Evolutionary conservation across 1,140 invertebrate species (phyloP).

Genomic region (Saccostrea glomerata): DNA sequence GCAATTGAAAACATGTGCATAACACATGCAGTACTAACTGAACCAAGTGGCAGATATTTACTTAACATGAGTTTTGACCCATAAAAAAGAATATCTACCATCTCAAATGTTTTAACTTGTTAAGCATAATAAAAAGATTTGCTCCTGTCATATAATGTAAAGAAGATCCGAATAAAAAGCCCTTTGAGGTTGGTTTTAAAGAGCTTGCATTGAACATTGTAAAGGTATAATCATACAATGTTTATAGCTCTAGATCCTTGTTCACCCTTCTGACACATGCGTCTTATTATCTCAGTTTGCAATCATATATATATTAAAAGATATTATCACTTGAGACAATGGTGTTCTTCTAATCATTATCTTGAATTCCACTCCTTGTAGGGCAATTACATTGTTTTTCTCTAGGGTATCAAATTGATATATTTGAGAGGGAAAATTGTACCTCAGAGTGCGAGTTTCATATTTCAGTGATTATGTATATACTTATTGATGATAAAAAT

Average conservation of each 20-base stretch:
- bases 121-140: not conserved
- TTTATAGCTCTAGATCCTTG: not conserved
- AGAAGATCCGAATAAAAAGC: conserved; percentile 7
- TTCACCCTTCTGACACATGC: not conserved
- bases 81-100: not conserved
- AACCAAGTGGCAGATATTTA: conserved; percentile 6
- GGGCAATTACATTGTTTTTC: not conserved
- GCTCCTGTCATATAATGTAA: not conserved
- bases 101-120: not conserved
- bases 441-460: too few species aligned
- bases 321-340: not conserved
- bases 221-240: not conserved
- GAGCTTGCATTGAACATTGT: not conserved
- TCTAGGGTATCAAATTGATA: not conserved
- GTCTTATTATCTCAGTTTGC: not conserved
- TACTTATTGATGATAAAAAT: too few species aligned
- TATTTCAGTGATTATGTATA: too few species aligned
- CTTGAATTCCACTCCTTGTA: not conserved
- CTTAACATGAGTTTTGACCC: conserved; percentile 7
- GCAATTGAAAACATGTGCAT: not conserved
- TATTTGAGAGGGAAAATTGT: too few species aligned
- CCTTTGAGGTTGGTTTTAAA: not conserved
- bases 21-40: not conserved
- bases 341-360: not conserved
- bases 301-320: not conserved